Evolutionary conservation across 2,888 invertebrate genomes (phyloP), one percentile per base, ranked within the genome.

Genomic region (Heliconius erato): DNA sequence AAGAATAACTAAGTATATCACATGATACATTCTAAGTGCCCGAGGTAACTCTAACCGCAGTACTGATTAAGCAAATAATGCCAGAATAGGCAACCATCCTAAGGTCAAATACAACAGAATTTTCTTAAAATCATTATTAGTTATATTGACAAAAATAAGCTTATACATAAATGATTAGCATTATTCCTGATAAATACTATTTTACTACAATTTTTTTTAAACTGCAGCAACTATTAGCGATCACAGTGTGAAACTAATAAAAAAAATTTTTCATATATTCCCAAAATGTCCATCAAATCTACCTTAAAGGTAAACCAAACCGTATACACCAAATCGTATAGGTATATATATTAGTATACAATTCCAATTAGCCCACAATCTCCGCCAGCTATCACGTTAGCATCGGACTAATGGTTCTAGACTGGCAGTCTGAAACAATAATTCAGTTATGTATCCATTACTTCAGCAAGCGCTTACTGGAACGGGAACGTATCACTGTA

Each of bases 311-410:
- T 26, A 26, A 63, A 40, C 44, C n/a, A 65, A 77, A 65, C 14
- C 23, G 44, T 7, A 65, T 32, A 74, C 14, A 80, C 6, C n/a
- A 67, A 67, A 28, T 23, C 59, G 40, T n/a, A 54, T 76, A 32
- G 19, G 23, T 59, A 81, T 54, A 54, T 23, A 54, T 23, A 54
- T 79, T 65, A 69, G 32, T 49, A 79, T 67, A 81, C 74, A 44
- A 74, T 71, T 59, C 59, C 65, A 81, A 80, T 82, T 74, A 40
- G 26, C 11, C 44, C 59, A 71, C 83, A 82, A 72, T 79, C 81
- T 63, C 74, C 82, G 79, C 35, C 79, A 19, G 28, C 68, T 76
- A 81, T 74, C 74, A 67, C 80, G 71, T 84, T 81, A 72, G 81
- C 67, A n/a, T 67, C 79, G 79, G 54, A 23, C 68, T 76, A 79